Evolutionary conservation across 2,888 invertebrate genomes (phyloP).

Genomic region (Lasioglossum villosulum): DNA sequence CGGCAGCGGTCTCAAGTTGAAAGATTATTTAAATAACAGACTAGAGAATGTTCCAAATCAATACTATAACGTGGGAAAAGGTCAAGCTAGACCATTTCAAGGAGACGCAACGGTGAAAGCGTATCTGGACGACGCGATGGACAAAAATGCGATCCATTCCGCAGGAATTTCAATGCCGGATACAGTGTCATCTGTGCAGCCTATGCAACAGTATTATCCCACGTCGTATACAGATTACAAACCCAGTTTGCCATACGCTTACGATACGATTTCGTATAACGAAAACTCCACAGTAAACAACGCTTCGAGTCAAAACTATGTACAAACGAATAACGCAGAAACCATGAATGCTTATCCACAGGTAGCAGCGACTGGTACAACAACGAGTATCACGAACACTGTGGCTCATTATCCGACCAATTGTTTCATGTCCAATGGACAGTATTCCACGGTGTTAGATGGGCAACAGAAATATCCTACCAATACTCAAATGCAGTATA

Average conservation of each 20-base stretch:
- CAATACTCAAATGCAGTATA: slow-evolving; percentile 54
- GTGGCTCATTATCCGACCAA: slow-evolving; percentile 49
- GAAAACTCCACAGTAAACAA: slow-evolving; percentile 46
- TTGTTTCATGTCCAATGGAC: slow-evolving; percentile 58
- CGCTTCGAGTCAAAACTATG: slow-evolving; percentile 51
- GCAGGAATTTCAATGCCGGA: slow-evolving; percentile 43
- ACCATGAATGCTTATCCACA: slow-evolving; percentile 52
- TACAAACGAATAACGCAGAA: slow-evolving; percentile 40
- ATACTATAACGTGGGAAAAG: slow-evolving; percentile 65
- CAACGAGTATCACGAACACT: slow-evolving; percentile 34
- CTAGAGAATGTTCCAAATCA: slow-evolving; percentile 83
- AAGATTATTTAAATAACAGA: slow-evolving; percentile 94
- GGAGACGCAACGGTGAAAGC: slow-evolving; percentile 51
- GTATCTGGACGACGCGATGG: slow-evolving; percentile 36
- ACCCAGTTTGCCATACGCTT: slow-evolving; percentile 51
- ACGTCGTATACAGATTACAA: slow-evolving; percentile 60
- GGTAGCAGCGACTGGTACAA: slow-evolving; percentile 15
- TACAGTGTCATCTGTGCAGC: slow-evolving; percentile 30
- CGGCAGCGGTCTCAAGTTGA: slow-evolving; percentile 89
- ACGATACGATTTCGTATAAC: slow-evolving; percentile 41
- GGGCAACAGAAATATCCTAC: slow-evolving; percentile 56
- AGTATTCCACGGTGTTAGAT: slow-evolving; percentile 37
- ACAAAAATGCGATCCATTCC: slow-evolving; percentile 45
- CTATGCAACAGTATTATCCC: slow-evolving; percentile 63
- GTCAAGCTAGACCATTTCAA: slow-evolving; percentile 42